phyloP scores from a whole-genome alignment of 2,797 vertebrate genomes.

The Oryzias sinensis region DNA sequence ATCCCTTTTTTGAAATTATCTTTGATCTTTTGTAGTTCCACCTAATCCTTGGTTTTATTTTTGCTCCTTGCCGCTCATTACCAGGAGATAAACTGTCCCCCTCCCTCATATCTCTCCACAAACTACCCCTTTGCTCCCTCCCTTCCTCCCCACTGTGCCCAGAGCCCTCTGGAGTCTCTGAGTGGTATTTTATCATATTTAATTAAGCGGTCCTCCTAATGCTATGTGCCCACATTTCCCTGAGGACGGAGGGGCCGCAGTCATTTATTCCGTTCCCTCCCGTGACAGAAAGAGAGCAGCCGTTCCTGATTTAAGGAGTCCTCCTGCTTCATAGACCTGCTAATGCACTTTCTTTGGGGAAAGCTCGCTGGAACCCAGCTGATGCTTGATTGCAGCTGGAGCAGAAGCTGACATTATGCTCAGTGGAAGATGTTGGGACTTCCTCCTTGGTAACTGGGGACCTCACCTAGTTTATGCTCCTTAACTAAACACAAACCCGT shows the following conservation, averaged over 20 bases:
- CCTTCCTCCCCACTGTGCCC: constrained; percentile 21
- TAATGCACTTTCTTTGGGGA: constrained; percentile 51
- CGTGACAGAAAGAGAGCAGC: constrained; percentile 71
- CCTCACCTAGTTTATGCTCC: too few relatives aligned
- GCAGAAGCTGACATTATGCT: constrained; percentile 38
- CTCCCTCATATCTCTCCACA: constrained; percentile 3
- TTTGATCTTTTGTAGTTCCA: constrained; percentile 30
- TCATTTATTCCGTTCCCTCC: constrained; percentile 60
- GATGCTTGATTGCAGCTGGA: constrained; percentile 7
- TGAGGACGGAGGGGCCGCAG: constrained; percentile 38
- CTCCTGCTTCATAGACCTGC: constrained; percentile 51
- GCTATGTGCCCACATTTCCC: constrained; percentile 69
- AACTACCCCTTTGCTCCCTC: constrained; percentile 3
- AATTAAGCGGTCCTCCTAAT: constrained; percentile 76
- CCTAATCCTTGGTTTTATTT: constrained; percentile 44
- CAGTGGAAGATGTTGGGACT: background rate
- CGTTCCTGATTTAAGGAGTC: constrained; percentile 69
- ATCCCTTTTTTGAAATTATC: constrained; percentile 24
- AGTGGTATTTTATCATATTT: constrained; percentile 75
- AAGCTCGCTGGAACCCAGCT: constrained; percentile 22
- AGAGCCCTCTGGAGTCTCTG: constrained; percentile 55
- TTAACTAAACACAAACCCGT: too few relatives aligned
- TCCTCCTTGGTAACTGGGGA: background rate
- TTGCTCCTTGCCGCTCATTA: constrained; percentile 25
- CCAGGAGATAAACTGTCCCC: constrained; percentile 27